Conservation (phyloP, 2,797 vertebrate species). For the Gymnothorax reevesii region DNA sequence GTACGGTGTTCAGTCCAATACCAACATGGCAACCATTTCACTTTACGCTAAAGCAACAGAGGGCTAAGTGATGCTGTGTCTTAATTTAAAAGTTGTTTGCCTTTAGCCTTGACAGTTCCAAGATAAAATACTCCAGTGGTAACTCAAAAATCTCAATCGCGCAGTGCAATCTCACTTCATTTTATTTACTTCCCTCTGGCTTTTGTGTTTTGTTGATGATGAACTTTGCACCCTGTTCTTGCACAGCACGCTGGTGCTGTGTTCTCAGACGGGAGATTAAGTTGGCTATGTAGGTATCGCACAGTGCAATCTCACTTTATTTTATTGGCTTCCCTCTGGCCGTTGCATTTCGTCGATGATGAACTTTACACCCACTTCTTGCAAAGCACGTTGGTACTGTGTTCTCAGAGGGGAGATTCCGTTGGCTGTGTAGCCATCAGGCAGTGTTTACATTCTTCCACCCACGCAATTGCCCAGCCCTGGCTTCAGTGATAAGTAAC, state of each 20-base stretch:
- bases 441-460: not conserved
- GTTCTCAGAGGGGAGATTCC: not conserved
- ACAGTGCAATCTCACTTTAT: not conserved
- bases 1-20: not conserved
- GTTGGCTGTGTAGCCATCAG: not conserved
- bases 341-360: not conserved
- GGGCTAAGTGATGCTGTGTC: not conserved
- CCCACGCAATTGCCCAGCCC: not conserved
- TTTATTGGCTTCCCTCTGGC: not conserved
- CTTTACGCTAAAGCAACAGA: not conserved
- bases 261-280: not conserved
- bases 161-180: not conserved
- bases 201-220: not conserved
- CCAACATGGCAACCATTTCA: not conserved
- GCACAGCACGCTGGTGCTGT: not conserved
- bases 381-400: not conserved
- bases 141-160: not conserved
- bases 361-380: not conserved
- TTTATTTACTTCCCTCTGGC: not conserved
- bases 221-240: not conserved
- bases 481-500: not conserved
- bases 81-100: not conserved
- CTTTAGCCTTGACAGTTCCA: not conserved
- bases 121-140: not conserved
- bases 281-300: not conserved